Evolutionary conservation across 2,797 vertebrate species (phyloP), one percentile per base, ranked within the genome.

Genomic region (Sebastes reedi): DNA sequence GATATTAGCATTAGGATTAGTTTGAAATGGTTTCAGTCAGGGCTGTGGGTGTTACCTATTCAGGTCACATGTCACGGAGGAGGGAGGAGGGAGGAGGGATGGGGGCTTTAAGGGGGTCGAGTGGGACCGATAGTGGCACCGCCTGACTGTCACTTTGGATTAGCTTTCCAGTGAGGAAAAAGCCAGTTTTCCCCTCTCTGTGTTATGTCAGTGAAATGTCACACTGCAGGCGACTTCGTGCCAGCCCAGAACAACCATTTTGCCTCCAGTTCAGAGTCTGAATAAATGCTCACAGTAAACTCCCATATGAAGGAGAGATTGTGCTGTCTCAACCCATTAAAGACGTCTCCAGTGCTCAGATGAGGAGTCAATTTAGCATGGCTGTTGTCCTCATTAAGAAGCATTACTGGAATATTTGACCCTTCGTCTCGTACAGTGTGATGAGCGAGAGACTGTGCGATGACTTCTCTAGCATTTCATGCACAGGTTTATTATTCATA

Each of bases 91-190:
- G 77, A 77, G 83, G 83, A 76, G 58, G 74, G 59, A 27, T 55
- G 61, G 72, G 66, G 1, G 64, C 64, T 78, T 74, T 60, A 34
- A 81, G 72, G 68, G 62, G 76, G 82, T 76, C 32, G 75, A 76
- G 71, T 32, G 25, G 73, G 83, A 84, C 79, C 75, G 74, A 84
- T 83, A 76, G 77, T 77, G 75, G 90, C 94, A 93, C 90, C 90
- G 75, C 87, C 87, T 86, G 84, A 66, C 83, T 96, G 96, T 96
- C 97, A 94, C 94, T 92, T 91, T 79, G 14, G 84, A 94, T 97
- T 95, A 95, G 86, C 66, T 90, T 91, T 81, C 88, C 80, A 77
- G 86, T 73, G 87, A 89, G 87, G 86, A 90, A 92, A 50, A 32
- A 85, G 66, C 83, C 75, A 72, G 39, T 79, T 75, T 79, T 13